Evolutionary conservation across 2,113 vertebrate species (phyloP), one percentile per base, ranked within the genome.

Genomic region (Mugil cephalus): DNA sequence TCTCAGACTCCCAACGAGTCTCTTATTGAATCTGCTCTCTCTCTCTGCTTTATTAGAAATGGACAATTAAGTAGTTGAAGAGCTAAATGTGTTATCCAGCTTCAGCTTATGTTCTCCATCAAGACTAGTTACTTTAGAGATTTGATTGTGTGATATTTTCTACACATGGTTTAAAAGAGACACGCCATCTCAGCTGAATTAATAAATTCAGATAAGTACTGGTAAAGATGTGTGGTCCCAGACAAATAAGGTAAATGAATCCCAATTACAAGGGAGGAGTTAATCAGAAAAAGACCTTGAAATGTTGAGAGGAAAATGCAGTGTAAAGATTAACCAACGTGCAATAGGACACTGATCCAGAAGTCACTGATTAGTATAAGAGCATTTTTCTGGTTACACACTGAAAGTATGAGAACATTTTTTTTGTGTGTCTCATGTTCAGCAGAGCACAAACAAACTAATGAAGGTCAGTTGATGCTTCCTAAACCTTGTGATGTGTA

Each of bases 401-500:
- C 24, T 50, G 40, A 39, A 58, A 47, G 18, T 24, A 21, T 1
- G 19, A 69, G 6, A 9, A 2, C 7, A 1, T 17, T 45, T 72
- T 30, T 21, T 0, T 8, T 2, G 11, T 30, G 30, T 13, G 19
- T 13, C 0, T 6, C 1, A 34, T 30, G 30, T 35, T 21, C 8
- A 50, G 45, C 17, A 14, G 46, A 63, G 63, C 63, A 15, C 10
- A 19, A 6, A 52, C 24, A 59, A 55, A 21, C 5, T 35, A 61
- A 45, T 35, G 46, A 30, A 11, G 13, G 36, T 77, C 60, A 54
- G 18, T 14, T 11, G 14, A 35, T 10, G 42, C 18, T 79, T 79
- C 42, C 62, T 43, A 14, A 73, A 45, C 58, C 68, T 21, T 21
- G 59, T 55, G 54, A 56, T 61, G 62, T 53, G 74, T 21, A 69